A percentile compares a stretch with the other conserved stretches of the same genome.
Conservation (phyloP, 2,797 vertebrate genomes). For the Myotis pilosus region DNA sequence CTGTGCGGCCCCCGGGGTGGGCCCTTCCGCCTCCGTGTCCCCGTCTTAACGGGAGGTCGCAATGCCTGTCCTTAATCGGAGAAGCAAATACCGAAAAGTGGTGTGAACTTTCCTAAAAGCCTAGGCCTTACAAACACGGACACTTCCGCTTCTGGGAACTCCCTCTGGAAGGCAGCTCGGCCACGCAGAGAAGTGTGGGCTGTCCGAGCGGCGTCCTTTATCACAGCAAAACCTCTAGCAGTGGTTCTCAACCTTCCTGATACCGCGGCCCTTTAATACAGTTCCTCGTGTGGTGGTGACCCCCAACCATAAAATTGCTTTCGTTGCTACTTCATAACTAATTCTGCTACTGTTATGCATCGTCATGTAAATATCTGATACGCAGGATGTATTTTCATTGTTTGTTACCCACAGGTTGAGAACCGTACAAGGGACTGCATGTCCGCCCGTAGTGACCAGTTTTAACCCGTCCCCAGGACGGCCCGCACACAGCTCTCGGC, state of each 20-base stretch:
- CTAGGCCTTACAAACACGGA: background rate
- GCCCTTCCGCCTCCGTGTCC: background rate
- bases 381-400: too few relatives aligned
- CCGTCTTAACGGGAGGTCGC: background rate
- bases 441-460: background rate
- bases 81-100: background rate
- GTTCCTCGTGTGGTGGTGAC: too few relatives aligned
- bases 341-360: too few relatives aligned
- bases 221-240: background rate
- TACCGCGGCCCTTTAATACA: too few relatives aligned
- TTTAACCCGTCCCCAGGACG: background rate
- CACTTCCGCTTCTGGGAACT: background rate
- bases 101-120: rapidly evolving
- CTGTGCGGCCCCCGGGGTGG: background rate
- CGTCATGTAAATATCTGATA: too few relatives aligned
- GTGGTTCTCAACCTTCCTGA: too few relatives aligned
- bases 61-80: background rate
- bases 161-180: background rate
- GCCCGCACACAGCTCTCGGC: background rate
- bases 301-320: too few relatives aligned
- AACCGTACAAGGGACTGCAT: too few relatives aligned
- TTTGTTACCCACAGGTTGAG: too few relatives aligned
- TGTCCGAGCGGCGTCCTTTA: background rate
- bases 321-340: too few relatives aligned
- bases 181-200: background rate